Conservation (phyloP, 2,113 vertebrate genomes). For the Gulo gulo region DNA sequence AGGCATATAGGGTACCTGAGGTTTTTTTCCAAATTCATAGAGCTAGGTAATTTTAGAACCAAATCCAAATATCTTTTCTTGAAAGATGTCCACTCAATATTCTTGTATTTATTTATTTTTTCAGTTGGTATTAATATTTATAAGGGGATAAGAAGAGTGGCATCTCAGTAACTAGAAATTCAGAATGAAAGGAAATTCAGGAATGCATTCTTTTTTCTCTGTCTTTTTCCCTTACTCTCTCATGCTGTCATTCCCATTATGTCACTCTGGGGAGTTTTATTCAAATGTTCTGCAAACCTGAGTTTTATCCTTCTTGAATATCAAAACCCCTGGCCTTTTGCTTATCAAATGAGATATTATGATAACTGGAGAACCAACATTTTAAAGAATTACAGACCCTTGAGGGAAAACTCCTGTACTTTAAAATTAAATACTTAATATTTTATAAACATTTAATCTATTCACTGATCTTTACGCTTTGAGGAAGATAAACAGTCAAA, state of each 20-base stretch:
- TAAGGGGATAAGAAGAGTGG: background rate
- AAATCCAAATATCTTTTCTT: background rate
- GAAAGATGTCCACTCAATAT: background rate
- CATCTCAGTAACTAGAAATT: background rate
- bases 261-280: constrained; percentile 2
- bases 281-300: constrained; percentile 39
- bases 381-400: constrained; percentile 42
- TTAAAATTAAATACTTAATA: constrained; percentile 62
- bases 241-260: background rate
- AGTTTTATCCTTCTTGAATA: background rate
- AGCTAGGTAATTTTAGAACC: background rate
- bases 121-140: background rate
- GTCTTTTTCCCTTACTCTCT: background rate
- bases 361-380: background rate
- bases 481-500: constrained; percentile 48
- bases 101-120: background rate
- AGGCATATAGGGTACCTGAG: background rate
- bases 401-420: constrained; percentile 19
- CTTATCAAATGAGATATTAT: constrained; percentile 9
- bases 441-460: constrained; percentile 53
- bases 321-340: constrained; percentile 28
- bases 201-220: background rate
- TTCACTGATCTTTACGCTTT: constrained; percentile 21
- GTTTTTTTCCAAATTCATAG: background rate
- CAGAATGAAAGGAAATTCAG: background rate